These are phyloP conservation scores for Habroteleia sp. DNA, from an alignment of 2,888 invertebrate species.

Conservation along the genomic window DNA sequence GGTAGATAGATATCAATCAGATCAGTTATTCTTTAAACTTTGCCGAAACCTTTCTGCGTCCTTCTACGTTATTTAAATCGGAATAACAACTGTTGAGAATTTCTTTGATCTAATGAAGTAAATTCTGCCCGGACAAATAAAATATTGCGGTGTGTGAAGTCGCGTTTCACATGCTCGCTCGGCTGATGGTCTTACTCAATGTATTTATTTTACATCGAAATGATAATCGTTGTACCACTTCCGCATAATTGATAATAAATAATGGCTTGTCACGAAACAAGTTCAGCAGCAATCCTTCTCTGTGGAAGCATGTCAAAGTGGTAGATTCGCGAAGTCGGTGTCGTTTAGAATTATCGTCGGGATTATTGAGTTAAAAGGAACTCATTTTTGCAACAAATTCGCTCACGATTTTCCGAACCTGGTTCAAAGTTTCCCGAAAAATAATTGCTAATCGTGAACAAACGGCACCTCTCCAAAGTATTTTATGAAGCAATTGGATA, in stretches of 20 bases:
- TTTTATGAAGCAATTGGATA: slow-evolving; percentile 33
- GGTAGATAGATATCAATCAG: slow-evolving; percentile 60
- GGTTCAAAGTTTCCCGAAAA: too few relatives aligned
- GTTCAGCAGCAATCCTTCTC: not conserved
- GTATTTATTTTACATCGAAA: slow-evolving; percentile 27
- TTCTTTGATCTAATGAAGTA: slow-evolving; percentile 43
- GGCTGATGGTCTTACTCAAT: slow-evolving; percentile 3
- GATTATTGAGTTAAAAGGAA: too few relatives aligned
- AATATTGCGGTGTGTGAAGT: too few relatives aligned
- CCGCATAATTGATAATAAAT: slow-evolving; percentile 32
- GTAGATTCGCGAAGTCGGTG: too few relatives aligned
- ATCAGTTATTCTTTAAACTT: slow-evolving; percentile 54
- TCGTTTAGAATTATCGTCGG: too few relatives aligned
- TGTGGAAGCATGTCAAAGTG: not conserved
- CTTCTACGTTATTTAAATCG: slow-evolving; percentile 47
- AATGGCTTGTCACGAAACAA: slow-evolving; percentile 1
- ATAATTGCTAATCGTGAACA: too few relatives aligned
- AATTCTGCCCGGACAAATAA: slow-evolving; percentile 20
- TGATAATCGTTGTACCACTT: slow-evolving; percentile 10
- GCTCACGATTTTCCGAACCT: not conserved
- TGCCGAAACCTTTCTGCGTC: slow-evolving; percentile 44
- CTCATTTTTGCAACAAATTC: too few relatives aligned
- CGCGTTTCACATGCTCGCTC: too few relatives aligned
- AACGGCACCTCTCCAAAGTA: not conserved
- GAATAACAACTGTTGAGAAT: slow-evolving; percentile 39